Percentiles rank a stretch among this genome's conserved stretches.
These are phyloP conservation scores for Aleiodes testaceus DNA, from an alignment of 2,888 invertebrate genomes.

Conservation along the genomic window DNA sequence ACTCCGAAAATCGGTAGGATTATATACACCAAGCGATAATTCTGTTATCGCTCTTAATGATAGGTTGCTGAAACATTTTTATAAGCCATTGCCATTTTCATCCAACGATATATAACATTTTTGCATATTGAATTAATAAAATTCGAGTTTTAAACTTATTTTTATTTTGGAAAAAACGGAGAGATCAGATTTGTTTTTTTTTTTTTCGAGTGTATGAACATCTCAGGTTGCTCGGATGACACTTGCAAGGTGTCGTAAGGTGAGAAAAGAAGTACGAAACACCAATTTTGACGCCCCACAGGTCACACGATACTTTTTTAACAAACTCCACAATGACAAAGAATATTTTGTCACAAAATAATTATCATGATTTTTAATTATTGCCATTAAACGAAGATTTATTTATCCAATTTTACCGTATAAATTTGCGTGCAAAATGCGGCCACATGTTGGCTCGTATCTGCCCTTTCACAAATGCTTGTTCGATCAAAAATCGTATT, in stretches of 20 bases:
- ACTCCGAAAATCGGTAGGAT: conserved; percentile 39
- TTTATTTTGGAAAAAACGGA: no score
- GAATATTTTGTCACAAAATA: no score
- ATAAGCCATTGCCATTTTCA: conserved; percentile 27
- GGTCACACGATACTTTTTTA: conserved; percentile 18
- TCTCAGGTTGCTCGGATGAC: conserved; percentile 26
- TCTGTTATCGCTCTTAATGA: conserved; percentile 54
- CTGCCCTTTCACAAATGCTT: conserved; percentile 1
- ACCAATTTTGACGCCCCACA: conserved; percentile 36
- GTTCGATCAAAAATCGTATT: conserved; percentile 58
- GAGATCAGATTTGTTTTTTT: conserved; percentile 18
- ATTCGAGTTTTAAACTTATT: no score
- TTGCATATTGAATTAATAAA: conserved; percentile 20
- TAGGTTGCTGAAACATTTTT: conserved; percentile 43
- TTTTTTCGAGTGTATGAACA: conserved; percentile 18
- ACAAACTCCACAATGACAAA: conserved; percentile 4
- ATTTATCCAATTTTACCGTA: neutral
- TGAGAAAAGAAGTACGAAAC: conserved; percentile 31
- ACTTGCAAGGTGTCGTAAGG: conserved; percentile 29
- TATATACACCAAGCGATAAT: conserved; percentile 42
- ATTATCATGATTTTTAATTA: neutral
- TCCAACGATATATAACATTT: conserved; percentile 40
- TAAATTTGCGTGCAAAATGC: conserved; percentile 15
- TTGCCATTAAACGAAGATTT: conserved; percentile 17
- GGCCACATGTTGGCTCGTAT: conserved; percentile 16